A percentile compares a stretch with the other conserved stretches of the same genome.
Evolutionary conservation across 2,113 vertebrate genomes (phyloP).

Genomic region (Bubo bubo): DNA sequence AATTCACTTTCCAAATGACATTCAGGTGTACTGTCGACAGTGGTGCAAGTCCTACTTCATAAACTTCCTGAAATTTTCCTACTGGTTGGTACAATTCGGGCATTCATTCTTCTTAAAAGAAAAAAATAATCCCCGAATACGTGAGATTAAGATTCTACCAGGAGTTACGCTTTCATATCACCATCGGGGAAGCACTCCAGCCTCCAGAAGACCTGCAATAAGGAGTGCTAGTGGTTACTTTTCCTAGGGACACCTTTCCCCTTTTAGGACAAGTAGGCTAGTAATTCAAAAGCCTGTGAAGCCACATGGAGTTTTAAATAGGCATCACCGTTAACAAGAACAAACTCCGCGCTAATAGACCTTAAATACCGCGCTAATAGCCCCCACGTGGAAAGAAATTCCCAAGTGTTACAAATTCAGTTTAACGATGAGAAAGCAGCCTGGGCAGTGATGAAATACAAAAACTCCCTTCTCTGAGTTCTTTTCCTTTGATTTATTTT

Average conservation of each 20-base stretch:
- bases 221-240: fast-evolving
- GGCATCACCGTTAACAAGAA: neutral
- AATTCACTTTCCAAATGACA: neutral
- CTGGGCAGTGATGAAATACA: neutral
- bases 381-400: constrained; percentile 19
- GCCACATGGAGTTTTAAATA: neutral
- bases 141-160: neutral
- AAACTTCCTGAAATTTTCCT: neutral
- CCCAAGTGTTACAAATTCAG: constrained; percentile 8
- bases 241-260: fast-evolving
- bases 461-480: neutral
- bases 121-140: fast-evolving
- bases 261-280: neutral
- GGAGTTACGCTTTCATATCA: neutral
- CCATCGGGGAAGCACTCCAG: fast-evolving
- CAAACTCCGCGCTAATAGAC: neutral
- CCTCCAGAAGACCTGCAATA: fast-evolving
- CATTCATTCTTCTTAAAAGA: fast-evolving
- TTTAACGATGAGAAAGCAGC: constrained; percentile 3
- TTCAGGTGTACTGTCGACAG: neutral
- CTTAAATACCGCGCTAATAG: constrained; percentile 7
- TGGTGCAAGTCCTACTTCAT: fast-evolving
- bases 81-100: fast-evolving
- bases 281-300: neutral
- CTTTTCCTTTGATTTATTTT: constrained; percentile 40